A percentile compares a stretch with the other conserved stretches of the same genome.
Conservation (phyloP, 2,888 invertebrate genomes). For the Monochamus alternatus region DNA sequence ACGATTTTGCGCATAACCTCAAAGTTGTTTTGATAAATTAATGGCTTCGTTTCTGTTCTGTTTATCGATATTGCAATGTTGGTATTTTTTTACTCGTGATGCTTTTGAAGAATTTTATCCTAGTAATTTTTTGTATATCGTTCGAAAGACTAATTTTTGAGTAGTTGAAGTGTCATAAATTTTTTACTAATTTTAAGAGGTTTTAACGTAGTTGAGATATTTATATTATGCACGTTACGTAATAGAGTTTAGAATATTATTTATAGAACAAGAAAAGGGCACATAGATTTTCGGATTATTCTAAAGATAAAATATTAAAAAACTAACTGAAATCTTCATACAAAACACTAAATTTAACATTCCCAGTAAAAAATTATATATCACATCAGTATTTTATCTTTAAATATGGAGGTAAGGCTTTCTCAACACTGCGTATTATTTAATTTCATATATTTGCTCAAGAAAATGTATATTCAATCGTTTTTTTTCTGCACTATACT, state of each 20-base stretch:
- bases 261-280: conserved; percentile 13
- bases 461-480: background rate
- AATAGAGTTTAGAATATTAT: conserved; percentile 13
- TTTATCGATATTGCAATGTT: no score
- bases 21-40: no score
- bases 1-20: no score
- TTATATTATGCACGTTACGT: conserved; percentile 32
- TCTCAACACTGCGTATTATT: background rate
- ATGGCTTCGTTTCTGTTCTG: no score
- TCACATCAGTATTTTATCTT: background rate
- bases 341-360: no score
- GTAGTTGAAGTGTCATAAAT: conserved; percentile 20
- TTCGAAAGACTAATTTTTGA: conserved; percentile 23
- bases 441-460: background rate
- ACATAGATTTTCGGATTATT: conserved; percentile 5
- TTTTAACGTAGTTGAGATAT: conserved; percentile 29
- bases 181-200: conserved; percentile 11
- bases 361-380: no score
- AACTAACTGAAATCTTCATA: background rate
- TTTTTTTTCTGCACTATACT: background rate
- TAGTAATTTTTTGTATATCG: background rate
- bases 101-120: no score
- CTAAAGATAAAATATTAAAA: background rate
- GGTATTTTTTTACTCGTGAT: no score
- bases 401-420: background rate